phyloP scores from a whole-genome alignment of 1,140 invertebrate species.

The Trinorchestia longiramus region DNA sequence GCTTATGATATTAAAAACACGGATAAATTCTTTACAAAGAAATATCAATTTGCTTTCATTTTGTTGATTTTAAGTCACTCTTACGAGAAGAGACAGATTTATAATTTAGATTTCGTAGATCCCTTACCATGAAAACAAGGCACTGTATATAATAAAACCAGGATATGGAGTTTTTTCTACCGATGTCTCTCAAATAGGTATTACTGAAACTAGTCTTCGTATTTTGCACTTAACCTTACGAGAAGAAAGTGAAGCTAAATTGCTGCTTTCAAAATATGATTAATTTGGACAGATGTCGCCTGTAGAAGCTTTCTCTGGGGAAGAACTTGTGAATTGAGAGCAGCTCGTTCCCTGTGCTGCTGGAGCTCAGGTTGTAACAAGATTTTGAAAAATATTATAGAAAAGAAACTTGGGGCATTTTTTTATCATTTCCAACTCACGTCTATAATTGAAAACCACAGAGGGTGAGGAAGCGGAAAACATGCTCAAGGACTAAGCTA shows the following conservation, averaged over 20 bases:
- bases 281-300: slow-evolving; percentile 8
- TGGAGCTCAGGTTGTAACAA: background rate
- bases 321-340: background rate
- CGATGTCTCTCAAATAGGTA: background rate
- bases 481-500: background rate
- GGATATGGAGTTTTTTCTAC: background rate
- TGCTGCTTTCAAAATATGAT: background rate
- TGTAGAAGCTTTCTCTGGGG: background rate
- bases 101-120: background rate
- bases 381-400: background rate
- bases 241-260: slow-evolving; percentile 13
- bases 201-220: background rate
- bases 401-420: no score
- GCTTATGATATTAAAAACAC: no score
- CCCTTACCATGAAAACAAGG: background rate
- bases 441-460: background rate
- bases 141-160: no score
- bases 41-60: background rate
- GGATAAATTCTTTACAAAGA: no score
- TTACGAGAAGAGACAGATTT: background rate
- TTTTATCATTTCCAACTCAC: background rate
- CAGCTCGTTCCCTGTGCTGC: background rate
- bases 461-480: background rate
- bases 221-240: background rate
- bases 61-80: background rate